Percentiles rank a stretch among this genome's conserved stretches.
Evolutionary conservation across 2,113 vertebrate genomes (phyloP).

Genomic region (Rhagologus leucostigma): DNA sequence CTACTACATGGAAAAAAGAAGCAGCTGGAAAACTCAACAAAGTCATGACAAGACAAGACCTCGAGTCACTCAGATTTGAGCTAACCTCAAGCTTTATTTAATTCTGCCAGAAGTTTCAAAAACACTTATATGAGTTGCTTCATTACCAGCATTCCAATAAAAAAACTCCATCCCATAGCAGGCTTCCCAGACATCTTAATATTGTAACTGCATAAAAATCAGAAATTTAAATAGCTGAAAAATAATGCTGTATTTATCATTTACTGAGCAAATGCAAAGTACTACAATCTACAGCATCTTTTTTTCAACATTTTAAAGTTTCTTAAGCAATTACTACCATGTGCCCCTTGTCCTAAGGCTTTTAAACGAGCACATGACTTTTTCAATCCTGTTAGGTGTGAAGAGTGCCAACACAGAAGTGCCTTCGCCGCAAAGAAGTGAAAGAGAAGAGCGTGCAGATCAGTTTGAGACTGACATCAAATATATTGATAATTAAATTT

Average conservation of each 20-base stretch:
- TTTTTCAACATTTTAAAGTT: not conserved
- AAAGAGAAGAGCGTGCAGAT: not conserved
- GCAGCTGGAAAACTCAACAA: not conserved
- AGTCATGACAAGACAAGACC: not conserved
- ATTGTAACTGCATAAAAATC: not conserved
- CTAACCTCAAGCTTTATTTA: not conserved
- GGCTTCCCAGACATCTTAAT: not conserved
- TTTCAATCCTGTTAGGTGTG: conserved; percentile 7
- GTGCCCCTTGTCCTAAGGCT: not conserved
- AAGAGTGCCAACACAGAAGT: not conserved
- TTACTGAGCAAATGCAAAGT: not conserved
- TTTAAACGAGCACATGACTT: not conserved
- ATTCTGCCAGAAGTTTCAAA: not conserved
- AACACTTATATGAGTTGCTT: not conserved
- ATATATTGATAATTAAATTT: conserved; percentile 25
- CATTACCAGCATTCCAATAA: not conserved
- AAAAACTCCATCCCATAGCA: not conserved
- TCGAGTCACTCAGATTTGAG: not conserved
- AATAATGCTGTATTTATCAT: not conserved
- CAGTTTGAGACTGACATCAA: not conserved
- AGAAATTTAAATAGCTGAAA: not conserved
- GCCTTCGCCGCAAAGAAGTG: not conserved
- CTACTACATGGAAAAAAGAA: not conserved
- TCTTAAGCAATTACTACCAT: not conserved
- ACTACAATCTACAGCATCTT: not conserved